Base-by-base conservation (phyloP, 2,888 invertebrate species). In the Lochmaea crataegi region DNA sequence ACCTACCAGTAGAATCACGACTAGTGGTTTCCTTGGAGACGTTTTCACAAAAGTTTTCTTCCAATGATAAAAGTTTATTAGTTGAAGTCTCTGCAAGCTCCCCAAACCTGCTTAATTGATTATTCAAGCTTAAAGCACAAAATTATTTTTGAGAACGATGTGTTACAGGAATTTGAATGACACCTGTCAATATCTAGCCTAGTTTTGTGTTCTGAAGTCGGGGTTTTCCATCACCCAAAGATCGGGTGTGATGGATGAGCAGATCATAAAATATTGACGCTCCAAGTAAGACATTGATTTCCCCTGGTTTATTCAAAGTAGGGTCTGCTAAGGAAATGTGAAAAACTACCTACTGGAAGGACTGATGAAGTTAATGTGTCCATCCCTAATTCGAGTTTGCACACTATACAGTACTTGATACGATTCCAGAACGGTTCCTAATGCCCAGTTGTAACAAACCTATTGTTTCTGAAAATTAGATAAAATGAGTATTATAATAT, bases 231-330 rank as follows among this genome's bases (percentile, higher is more conserved):
- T 60, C 1, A 2, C 38, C 60, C 41, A 41, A 60, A 7, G 60
- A 60, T 45, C 45, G 45, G 32, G 18, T 60, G n/a, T 26, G 10
- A 9, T 60, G 6, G 14, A 14, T 10, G 5, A 12, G n/a, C 22
- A 58, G 58, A 45, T 60, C 60, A 38, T 60, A 60, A 6, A 60
- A 60, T 11, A 38, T n/a, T 4, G 38, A 26, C 1, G 38, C 60
- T n/a, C 60, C 60, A 41, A 60, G 32, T n/a, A 41, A 41, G 32
- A 60, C 32, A n/a, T 41, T 41, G 16, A 60, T 58, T 58, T 58
- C 26, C 7, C 58, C 58, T 22, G 58, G 58, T 3, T 58, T 22
- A 26, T 58, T 58, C 10, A 60, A 32, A 1, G 60, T n/a, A 32
- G 60, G 38, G 14, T 38, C n/a, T 38, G 41, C 60, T 38, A 32